phyloP scores from a whole-genome alignment of 1,140 invertebrate species.

The Periplaneta americana region DNA sequence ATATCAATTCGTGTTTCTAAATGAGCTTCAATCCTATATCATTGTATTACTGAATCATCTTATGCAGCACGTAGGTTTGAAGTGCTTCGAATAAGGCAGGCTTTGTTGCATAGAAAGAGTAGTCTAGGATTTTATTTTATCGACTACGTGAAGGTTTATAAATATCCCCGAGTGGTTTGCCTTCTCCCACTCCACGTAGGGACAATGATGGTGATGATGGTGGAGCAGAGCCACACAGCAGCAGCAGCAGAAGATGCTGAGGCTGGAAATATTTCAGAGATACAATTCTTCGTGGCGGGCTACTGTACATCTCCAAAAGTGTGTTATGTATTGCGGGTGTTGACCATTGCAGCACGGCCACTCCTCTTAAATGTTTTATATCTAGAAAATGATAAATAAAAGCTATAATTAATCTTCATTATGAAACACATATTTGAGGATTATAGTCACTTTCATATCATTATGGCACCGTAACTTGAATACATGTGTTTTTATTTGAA shows the following conservation, averaged over 20 bases:
- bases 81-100: too few species aligned
- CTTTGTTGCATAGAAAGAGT: too few species aligned
- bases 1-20: too few species aligned
- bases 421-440: background rate
- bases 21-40: too few species aligned
- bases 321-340: background rate
- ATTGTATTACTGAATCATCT: too few species aligned
- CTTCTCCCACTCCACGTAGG: background rate
- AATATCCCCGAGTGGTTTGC: background rate
- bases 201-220: background rate
- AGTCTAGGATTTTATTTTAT: background rate
- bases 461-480: background rate
- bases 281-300: background rate
- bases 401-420: background rate
- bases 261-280: background rate
- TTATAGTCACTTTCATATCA: background rate
- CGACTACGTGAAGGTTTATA: background rate
- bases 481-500: background rate
- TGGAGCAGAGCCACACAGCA: too few species aligned
- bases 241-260: background rate
- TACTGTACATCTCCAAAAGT: too few species aligned
- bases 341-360: background rate
- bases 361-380: background rate
- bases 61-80: too few species aligned
- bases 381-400: background rate